phyloP scores from a whole-genome alignment of 2,797 vertebrate genomes.

The Crenichthys baileyi region DNA sequence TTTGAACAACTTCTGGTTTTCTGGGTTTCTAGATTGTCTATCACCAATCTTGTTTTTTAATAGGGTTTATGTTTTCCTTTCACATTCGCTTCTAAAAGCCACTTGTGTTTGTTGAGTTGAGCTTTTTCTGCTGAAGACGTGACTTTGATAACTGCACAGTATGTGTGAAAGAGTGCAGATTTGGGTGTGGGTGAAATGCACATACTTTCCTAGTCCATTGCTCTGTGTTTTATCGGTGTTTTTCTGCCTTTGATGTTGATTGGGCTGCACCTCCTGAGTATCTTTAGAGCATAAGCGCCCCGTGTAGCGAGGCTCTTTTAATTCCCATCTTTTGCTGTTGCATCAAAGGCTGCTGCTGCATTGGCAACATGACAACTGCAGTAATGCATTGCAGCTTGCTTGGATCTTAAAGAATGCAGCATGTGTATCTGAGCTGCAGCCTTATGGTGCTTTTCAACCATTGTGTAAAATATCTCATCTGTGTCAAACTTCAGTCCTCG shows the following conservation, averaged over 20 bases:
- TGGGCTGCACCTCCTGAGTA: slow-evolving; percentile 34
- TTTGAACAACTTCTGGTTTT: slow-evolving; percentile 17
- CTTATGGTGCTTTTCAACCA: slow-evolving; percentile 64
- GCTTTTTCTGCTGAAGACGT: slow-evolving; percentile 19
- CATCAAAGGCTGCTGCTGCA: slow-evolving; percentile 56
- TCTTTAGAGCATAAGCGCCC: slow-evolving; percentile 31
- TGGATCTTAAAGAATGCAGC: slow-evolving; percentile 40
- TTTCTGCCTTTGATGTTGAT: slow-evolving; percentile 40
- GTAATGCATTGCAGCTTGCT: slow-evolving; percentile 50
- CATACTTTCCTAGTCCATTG: slow-evolving; percentile 24
- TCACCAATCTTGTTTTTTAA: background rate
- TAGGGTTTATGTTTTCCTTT: slow-evolving; percentile 24
- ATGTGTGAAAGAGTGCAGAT: slow-evolving; percentile 27
- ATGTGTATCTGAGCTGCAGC: slow-evolving; percentile 33
- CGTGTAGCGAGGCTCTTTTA: slow-evolving; percentile 31
- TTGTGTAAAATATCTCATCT: background rate
- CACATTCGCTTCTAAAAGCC: slow-evolving; percentile 13
- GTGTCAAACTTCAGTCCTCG: background rate
- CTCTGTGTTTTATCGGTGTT: slow-evolving; percentile 32
- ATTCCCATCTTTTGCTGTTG: slow-evolving; percentile 36
- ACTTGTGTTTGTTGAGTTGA: slow-evolving; percentile 16
- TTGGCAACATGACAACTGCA: slow-evolving; percentile 58
- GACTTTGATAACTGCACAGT: slow-evolving; percentile 7
- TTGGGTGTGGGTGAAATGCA: slow-evolving; percentile 27
- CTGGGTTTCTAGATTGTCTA: slow-evolving; percentile 24